phyloP scores from a whole-genome alignment of 2,113 vertebrate genomes.

The Thunnus thynnus region DNA sequence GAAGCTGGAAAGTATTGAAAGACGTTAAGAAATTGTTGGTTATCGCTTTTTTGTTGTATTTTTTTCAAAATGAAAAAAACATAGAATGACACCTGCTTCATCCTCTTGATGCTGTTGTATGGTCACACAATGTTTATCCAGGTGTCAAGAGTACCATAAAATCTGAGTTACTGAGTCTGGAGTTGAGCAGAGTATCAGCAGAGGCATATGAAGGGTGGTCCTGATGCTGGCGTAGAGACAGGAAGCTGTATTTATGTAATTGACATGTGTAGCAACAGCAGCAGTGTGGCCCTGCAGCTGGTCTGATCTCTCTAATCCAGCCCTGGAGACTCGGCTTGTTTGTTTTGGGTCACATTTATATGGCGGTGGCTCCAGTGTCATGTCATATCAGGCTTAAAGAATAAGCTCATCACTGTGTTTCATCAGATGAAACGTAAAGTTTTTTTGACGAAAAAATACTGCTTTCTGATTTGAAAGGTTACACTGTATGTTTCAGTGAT shows the following conservation, averaged over 20 bases:
- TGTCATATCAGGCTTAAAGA: constrained; percentile 44
- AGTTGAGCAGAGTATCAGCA: constrained; percentile 6
- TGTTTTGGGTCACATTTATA: constrained; percentile 51
- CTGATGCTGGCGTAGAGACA: constrained; percentile 51
- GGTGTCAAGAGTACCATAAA: constrained; percentile 41
- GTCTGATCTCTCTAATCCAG: constrained; percentile 67
- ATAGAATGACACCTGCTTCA: not conserved
- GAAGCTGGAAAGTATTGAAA: too few species aligned
- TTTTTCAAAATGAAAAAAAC: constrained; percentile 3
- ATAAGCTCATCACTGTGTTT: constrained; percentile 41
- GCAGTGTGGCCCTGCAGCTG: constrained; percentile 66
- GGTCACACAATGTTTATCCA: constrained; percentile 34
- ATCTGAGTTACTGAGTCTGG: constrained; percentile 16
- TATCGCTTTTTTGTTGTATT: too few species aligned
- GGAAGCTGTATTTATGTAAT: constrained; percentile 71
- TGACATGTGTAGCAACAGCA: constrained; percentile 66
- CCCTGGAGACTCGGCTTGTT: constrained; percentile 46
- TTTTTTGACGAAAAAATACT: not conserved
- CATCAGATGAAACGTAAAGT: constrained; percentile 4
- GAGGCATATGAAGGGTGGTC: constrained; percentile 3
- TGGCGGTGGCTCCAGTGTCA: constrained; percentile 9
- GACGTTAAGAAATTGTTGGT: too few species aligned
- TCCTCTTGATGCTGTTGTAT: constrained; percentile 26
- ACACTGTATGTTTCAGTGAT: not conserved
- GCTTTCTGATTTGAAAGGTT: not conserved